phyloP scores from a whole-genome alignment of 2,113 vertebrate genomes.

The Campylorhamphus procurvoides region DNA sequence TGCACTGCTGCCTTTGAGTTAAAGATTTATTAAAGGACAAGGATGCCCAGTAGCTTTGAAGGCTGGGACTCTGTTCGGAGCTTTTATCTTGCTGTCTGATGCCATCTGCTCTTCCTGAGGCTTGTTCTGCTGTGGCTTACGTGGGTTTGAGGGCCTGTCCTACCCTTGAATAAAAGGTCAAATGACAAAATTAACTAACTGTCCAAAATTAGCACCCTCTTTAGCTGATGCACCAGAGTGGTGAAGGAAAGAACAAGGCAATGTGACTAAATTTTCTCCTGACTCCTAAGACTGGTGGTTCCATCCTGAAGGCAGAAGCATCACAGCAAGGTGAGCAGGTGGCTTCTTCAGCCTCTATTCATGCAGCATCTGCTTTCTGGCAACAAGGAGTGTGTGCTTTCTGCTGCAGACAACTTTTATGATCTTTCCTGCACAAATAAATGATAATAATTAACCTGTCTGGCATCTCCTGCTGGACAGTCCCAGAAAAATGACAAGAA shows the following conservation, averaged over 20 bases:
- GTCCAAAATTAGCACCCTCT: background rate
- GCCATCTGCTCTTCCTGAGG: background rate
- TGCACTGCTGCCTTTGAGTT: background rate
- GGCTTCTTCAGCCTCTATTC: background rate
- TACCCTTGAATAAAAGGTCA: background rate
- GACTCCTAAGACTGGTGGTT: background rate
- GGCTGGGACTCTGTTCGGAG: background rate
- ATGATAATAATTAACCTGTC: slow-evolving; percentile 58
- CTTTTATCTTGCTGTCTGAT: background rate
- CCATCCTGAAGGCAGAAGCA: background rate
- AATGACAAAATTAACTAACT: background rate
- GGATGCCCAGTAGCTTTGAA: background rate
- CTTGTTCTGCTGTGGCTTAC: background rate
- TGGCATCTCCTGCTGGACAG: slow-evolving; percentile 3
- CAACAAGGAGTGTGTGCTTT: background rate
- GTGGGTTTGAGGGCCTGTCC: background rate
- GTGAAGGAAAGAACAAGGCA: background rate
- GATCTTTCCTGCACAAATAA: slow-evolving; percentile 42
- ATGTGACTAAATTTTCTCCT: background rate
- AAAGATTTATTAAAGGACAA: slow-evolving; percentile 37
- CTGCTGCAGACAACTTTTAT: background rate
- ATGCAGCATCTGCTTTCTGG: background rate
- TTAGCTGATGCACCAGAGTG: background rate
- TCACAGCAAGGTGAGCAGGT: background rate
- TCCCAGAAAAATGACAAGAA: slow-evolving; percentile 27